Conservation (phyloP, 2,888 invertebrate species). For the Dexiosoma caninum region DNA sequence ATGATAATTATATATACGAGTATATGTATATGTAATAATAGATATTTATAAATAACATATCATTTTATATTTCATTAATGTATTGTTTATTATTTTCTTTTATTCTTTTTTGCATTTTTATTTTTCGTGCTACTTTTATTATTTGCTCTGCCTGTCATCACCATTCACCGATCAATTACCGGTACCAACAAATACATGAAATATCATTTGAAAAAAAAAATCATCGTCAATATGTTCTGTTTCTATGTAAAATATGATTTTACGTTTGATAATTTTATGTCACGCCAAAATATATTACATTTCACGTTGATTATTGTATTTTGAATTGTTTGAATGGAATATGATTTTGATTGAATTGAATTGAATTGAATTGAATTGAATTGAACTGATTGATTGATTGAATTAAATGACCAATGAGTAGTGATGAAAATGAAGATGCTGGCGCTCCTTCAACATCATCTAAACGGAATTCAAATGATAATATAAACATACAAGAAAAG, state of each 20-base stretch:
- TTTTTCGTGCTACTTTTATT: constrained; percentile 49
- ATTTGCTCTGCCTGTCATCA: constrained; percentile 41
- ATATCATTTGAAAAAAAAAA: constrained; percentile 6
- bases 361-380: no score
- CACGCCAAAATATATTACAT: constrained; percentile 32
- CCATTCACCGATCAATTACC: constrained; percentile 20
- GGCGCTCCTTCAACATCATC: constrained; percentile 68
- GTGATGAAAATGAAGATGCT: constrained; percentile 70
- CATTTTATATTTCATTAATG: constrained; percentile 40
- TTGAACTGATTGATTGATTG: no score
- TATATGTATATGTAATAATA: background rate
- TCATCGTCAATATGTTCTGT: background rate
- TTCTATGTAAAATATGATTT: constrained; percentile 1
- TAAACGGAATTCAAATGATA: constrained; percentile 70
- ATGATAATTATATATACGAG: background rate
- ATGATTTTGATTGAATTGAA: constrained; percentile 60
- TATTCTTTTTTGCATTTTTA: constrained; percentile 54
- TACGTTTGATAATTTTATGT: constrained; percentile 5
- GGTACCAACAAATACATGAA: constrained; percentile 22
- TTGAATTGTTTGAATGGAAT: constrained; percentile 64
- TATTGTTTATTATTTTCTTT: constrained; percentile 43
- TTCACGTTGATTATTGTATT: constrained; percentile 52
- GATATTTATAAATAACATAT: background rate
- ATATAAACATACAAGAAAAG: constrained; percentile 65
- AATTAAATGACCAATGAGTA: constrained; percentile 58